Evolutionary conservation across 2,797 vertebrate genomes (phyloP).

Genomic region (Miichthys miiuy): DNA sequence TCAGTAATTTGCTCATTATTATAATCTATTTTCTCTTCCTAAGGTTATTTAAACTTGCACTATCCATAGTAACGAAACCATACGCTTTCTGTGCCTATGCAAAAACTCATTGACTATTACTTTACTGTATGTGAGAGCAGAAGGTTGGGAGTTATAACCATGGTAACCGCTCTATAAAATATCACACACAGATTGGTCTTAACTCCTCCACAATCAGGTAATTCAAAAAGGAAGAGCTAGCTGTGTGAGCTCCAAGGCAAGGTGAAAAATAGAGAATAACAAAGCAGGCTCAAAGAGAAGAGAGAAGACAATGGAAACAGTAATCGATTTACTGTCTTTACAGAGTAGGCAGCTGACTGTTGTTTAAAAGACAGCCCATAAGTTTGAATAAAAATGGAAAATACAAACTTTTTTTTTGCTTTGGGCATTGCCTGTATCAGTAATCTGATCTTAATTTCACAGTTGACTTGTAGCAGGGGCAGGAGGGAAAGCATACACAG

Average conservation of each 20-base stretch:
- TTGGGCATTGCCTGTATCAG: constrained; percentile 65
- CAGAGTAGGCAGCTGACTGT: constrained; percentile 62
- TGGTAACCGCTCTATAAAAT: constrained; percentile 73
- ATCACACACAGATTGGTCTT: constrained; percentile 66
- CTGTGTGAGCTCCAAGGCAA: constrained; percentile 58
- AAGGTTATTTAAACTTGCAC: constrained; percentile 29
- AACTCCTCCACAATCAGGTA: constrained; percentile 69
- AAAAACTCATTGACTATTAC: constrained; percentile 42
- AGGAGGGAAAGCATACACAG: constrained; percentile 59
- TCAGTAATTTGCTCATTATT: constrained; percentile 19
- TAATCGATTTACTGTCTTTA: constrained; percentile 80
- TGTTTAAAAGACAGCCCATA: constrained; percentile 64
- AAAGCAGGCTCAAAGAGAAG: constrained; percentile 58
- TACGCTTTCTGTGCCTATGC: constrained; percentile 37
- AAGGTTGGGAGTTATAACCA: constrained; percentile 75
- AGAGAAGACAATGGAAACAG: constrained; percentile 67
- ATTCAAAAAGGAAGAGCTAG: constrained; percentile 65
- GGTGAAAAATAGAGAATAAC: constrained; percentile 61
- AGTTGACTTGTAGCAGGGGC: constrained; percentile 78
- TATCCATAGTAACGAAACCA: constrained; percentile 8
- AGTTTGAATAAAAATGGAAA: constrained; percentile 76
- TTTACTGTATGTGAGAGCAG: constrained; percentile 28
- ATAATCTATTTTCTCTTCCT: constrained; percentile 11
- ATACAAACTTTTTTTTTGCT: constrained; percentile 57
- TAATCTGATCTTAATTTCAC: constrained; percentile 83